phyloP scores from a whole-genome alignment of 1,140 invertebrate species.

The Fopius arisanus region DNA sequence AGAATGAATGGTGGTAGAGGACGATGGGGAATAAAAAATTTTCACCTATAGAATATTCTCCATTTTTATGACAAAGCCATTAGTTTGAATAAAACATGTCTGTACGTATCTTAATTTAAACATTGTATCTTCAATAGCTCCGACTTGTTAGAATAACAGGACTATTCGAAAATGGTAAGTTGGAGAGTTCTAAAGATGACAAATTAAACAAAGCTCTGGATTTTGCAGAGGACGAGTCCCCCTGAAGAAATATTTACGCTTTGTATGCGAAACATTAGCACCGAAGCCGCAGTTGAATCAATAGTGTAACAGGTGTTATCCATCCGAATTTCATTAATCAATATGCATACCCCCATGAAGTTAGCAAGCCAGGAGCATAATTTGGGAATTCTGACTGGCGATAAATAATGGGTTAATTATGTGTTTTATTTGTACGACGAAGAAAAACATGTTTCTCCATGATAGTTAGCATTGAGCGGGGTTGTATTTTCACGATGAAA shows the following conservation, averaged over 20 bases:
- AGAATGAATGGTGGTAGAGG: not conserved
- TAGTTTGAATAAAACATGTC: not conserved
- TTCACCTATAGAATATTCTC: not conserved
- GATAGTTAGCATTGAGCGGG: too few species aligned
- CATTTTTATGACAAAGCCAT: not conserved
- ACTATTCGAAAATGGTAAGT: not conserved
- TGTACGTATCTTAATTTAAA: not conserved
- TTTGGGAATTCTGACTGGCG: too few species aligned
- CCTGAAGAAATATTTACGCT: not conserved
- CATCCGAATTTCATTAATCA: not conserved
- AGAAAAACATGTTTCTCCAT: too few species aligned
- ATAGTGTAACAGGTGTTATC: conserved; percentile 6
- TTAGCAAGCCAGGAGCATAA: too few species aligned
- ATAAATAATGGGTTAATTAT: too few species aligned
- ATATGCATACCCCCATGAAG: not conserved
- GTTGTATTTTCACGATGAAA: too few species aligned
- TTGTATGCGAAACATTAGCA: not conserved
- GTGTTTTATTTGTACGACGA: too few species aligned
- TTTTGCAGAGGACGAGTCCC: not conserved
- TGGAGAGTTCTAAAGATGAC: not conserved
- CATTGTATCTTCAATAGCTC: not conserved
- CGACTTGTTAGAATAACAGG: not conserved
- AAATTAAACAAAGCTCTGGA: not conserved
- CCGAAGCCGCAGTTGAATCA: not conserved
- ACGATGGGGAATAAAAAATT: not conserved